Base-by-base conservation (phyloP, 2,113 vertebrate species). In the Thymallus thymallus region DNA sequence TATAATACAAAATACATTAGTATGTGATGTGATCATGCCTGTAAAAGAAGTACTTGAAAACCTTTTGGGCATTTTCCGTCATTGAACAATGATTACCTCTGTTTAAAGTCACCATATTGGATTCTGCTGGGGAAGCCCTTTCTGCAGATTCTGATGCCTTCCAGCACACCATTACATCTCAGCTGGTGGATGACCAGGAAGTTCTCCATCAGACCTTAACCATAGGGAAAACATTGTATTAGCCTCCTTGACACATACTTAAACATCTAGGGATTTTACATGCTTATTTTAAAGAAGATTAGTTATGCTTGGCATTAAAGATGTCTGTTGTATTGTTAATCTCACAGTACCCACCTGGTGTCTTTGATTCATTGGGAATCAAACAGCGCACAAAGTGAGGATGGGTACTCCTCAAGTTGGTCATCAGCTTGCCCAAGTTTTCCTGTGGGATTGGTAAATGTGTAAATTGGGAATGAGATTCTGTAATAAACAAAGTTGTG, bases 301-400 rank as follows among this genome's bases (percentile, higher is more conserved):
- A 30, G 4, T 30, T 30, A 30, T 30, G 4, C 30, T 30, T 30
- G 30, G 30, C 30, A 30, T 30, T 30, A 30, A 30, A 30, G 30
- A 30, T 30, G 30, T 30, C 30, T 30, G 30, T 5, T 30, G 30
- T 1, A 4, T 23, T 10, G 23, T 9, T n/a, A 22, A 46, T 13
- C 16, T 65, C 29, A 30, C 29, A 46, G 3, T 46, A 46, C 7
- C 13, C 22, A 95, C 95, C 96, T 68, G 96, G 96, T 22, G 95
- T 98, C 81, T 98, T 98, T 16, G 96, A 96, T 85, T 98, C 96
- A 80, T 98, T 98, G 48, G 96, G 96, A 90, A 97, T 97, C 82
- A 98, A 83, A 7, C 96, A 98, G 0, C 96, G 94, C 66, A 97
- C 96, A 83, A 98, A 98, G 68, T 97, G 96, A 68, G 96, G 96